A percentile compares a stretch with the other conserved stretches of the same genome.
Conservation (phyloP, 2,888 invertebrate species). For the Chalcosyrphus nemorum region DNA sequence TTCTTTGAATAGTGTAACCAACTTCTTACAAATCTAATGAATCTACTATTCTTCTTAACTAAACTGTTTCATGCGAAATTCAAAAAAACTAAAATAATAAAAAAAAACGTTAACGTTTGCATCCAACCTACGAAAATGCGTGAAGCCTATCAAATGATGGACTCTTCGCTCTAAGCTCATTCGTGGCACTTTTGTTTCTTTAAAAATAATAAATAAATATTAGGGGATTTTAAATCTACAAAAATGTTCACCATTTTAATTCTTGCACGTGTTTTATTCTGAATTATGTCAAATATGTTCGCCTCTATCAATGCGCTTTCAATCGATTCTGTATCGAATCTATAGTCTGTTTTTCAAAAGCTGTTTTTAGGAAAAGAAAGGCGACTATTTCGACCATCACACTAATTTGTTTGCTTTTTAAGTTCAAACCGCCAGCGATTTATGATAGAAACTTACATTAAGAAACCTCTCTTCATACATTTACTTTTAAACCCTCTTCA, state of each 20-base stretch:
- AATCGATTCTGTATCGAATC: background rate
- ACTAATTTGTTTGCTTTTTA: background rate
- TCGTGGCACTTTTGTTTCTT: slow-evolving; percentile 37
- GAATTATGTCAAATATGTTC: background rate
- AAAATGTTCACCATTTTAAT: background rate
- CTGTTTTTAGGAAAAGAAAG: too few species aligned
- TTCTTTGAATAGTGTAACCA: slow-evolving; percentile 8
- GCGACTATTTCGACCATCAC: too few species aligned
- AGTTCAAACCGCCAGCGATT: background rate
- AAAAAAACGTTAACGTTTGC: background rate
- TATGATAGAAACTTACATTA: background rate
- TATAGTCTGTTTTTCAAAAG: background rate
- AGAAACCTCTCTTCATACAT: background rate
- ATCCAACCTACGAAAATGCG: background rate
- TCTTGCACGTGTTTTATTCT: background rate
- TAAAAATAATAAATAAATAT: slow-evolving; percentile 14
- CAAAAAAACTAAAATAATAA: background rate
- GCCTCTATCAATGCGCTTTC: background rate
- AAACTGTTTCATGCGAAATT: background rate
- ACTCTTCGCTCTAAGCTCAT: slow-evolving; percentile 28
- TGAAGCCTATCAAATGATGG: background rate
- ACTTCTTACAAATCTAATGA: slow-evolving; percentile 9
- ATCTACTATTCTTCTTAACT: background rate
- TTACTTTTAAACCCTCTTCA: background rate
- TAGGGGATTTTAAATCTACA: slow-evolving; percentile 1